Evolutionary conservation across 2,113 vertebrate genomes (phyloP).

Genomic region (Mionectes macconnelli): DNA sequence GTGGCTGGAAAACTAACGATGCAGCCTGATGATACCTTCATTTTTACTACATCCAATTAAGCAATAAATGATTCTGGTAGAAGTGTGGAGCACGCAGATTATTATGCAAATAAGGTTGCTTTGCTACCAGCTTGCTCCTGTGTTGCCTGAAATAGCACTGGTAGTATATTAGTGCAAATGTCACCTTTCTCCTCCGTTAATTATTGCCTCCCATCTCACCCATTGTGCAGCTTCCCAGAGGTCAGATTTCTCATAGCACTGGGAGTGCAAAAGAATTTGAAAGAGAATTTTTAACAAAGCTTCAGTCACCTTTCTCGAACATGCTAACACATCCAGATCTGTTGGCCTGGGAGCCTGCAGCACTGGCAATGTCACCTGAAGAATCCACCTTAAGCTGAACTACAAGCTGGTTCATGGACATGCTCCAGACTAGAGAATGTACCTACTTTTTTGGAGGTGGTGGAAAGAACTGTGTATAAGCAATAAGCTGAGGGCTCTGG

Average conservation of each 20-base stretch:
- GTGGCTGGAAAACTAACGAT: neutral
- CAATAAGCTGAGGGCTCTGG: neutral
- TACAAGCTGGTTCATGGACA: neutral
- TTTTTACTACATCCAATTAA: constrained; percentile 55
- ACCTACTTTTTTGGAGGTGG: neutral
- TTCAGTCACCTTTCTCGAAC: fast-evolving
- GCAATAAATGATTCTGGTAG: constrained; percentile 19
- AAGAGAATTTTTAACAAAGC: neutral
- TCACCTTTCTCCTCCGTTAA: constrained; percentile 6
- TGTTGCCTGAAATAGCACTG: neutral
- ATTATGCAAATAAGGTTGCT: constrained; percentile 35
- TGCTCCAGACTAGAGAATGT: neutral
- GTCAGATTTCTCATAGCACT: neutral
- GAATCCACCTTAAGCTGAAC: neutral
- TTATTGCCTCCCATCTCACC: neutral
- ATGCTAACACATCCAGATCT: neutral
- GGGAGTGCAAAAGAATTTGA: neutral
- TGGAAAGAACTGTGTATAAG: neutral
- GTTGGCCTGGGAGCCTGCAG: neutral
- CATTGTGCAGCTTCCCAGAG: neutral
- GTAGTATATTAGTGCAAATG: constrained; percentile 6
- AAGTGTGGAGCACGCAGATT: constrained; percentile 1
- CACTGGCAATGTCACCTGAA: neutral
- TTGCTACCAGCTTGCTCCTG: neutral
- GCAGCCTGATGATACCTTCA: neutral